phyloP scores from a whole-genome alignment of 2,113 vertebrate species.

The Candoia aspera region DNA sequence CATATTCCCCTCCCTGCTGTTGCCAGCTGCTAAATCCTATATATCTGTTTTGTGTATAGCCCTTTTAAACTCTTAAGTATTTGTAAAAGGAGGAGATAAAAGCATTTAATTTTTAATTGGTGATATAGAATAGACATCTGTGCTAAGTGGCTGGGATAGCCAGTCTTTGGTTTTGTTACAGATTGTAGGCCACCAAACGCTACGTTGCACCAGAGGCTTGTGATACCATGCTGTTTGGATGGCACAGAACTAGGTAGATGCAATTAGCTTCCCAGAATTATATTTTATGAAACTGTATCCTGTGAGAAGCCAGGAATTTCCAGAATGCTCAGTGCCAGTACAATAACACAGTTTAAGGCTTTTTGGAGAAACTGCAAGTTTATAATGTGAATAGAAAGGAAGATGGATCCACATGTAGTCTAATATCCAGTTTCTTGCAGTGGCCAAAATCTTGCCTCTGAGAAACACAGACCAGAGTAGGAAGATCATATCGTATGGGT shows the following conservation, averaged over 20 bases:
- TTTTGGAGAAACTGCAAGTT: neutral
- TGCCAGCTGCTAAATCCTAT: neutral
- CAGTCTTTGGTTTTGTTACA: too few relatives aligned
- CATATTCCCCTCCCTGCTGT: neutral
- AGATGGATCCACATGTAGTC: neutral
- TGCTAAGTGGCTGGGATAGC: too few relatives aligned
- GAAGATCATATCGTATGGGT: neutral
- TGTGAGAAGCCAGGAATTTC: too few relatives aligned
- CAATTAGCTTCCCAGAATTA: too few relatives aligned
- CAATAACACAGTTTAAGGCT: neutral
- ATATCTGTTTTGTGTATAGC: neutral
- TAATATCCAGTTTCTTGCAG: neutral
- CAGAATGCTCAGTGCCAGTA: neutral
- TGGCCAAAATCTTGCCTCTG: neutral
- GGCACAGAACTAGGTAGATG: too few relatives aligned
- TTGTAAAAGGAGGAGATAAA: neutral
- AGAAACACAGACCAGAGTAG: neutral
- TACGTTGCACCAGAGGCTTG: too few relatives aligned
- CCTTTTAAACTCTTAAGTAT: neutral
- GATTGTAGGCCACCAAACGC: too few relatives aligned
- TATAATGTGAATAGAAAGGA: too few relatives aligned
- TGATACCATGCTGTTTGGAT: too few relatives aligned
- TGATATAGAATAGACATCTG: too few relatives aligned
- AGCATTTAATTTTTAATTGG: neutral
- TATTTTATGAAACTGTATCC: too few relatives aligned